These are phyloP conservation scores for Crypturellus undulatus DNA, from an alignment of 2,113 vertebrate genomes.

Conservation along the genomic window DNA sequence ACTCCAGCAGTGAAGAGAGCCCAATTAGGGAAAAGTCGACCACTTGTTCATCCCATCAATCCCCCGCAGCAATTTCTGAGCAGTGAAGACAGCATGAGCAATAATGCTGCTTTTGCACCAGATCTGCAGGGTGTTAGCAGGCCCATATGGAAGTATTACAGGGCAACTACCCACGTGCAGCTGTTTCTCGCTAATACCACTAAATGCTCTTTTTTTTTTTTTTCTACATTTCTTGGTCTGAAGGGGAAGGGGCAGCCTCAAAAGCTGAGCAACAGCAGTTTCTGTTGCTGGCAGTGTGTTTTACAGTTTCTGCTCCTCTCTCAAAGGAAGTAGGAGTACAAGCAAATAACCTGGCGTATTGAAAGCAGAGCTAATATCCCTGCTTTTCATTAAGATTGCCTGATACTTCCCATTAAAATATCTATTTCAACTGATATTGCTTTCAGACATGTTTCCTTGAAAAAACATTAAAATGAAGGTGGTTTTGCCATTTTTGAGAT, in stretches of 20 bases:
- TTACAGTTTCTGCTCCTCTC: not conserved
- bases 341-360: constrained; percentile 9
- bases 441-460: constrained; percentile 33
- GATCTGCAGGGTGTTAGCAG: constrained; percentile 15
- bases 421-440: constrained; percentile 41
- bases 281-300: not conserved
- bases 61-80: not conserved
- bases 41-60: not conserved
- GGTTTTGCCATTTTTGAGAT: not conserved
- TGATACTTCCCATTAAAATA: constrained; percentile 58
- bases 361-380: constrained; percentile 41
- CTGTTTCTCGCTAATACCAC: not conserved
- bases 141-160: constrained; percentile 16
- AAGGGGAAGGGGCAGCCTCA: not conserved
- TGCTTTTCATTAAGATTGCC: constrained; percentile 53
- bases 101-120: not conserved
- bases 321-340: not conserved
- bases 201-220: not conserved
- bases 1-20: not conserved
- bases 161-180: not conserved
- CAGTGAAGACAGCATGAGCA: not conserved
- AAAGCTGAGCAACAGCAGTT: not conserved
- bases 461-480: constrained; percentile 37
- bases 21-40: not conserved
- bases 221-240: not conserved